These are phyloP conservation scores for Rhinella marina DNA, from an alignment of 2,797 vertebrate genomes.

Conservation along the genomic window DNA sequence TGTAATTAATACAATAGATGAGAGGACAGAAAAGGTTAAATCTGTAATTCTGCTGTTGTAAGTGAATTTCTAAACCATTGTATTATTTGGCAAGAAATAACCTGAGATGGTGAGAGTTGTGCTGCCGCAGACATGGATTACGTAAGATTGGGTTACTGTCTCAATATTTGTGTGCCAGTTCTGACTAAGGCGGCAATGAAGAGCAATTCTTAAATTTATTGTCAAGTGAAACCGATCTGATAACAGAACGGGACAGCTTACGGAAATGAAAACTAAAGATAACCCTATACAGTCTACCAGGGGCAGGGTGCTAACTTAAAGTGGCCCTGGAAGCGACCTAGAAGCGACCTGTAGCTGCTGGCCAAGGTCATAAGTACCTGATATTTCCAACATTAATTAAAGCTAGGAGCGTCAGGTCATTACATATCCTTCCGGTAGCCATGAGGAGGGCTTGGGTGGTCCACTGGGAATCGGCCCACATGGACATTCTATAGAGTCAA, in stretches of 20 bases:
- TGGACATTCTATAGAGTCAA: too few relatives aligned
- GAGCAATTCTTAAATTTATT: not conserved
- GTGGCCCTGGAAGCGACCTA: too few relatives aligned
- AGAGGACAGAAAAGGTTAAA: conserved; percentile 13
- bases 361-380: too few relatives aligned
- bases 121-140: not conserved
- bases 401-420: too few relatives aligned
- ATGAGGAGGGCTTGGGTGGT: too few relatives aligned
- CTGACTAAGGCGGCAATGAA: not conserved
- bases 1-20: not conserved
- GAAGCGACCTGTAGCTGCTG: too few relatives aligned
- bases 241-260: not conserved
- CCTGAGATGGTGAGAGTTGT: not conserved
- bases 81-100: not conserved
- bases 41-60: not conserved
- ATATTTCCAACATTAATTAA: too few relatives aligned
- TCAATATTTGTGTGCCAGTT: conserved; percentile 8
- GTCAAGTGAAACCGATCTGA: not conserved
- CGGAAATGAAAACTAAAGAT: not conserved
- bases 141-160: not conserved
- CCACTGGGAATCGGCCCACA: too few relatives aligned
- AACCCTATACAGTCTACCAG: not conserved
- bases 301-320: too few relatives aligned
- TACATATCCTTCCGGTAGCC: too few relatives aligned
- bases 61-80: not conserved